phyloP scores from a whole-genome alignment of 92 coral and sea anemone genomes.

The Porites divaricata region DNA sequence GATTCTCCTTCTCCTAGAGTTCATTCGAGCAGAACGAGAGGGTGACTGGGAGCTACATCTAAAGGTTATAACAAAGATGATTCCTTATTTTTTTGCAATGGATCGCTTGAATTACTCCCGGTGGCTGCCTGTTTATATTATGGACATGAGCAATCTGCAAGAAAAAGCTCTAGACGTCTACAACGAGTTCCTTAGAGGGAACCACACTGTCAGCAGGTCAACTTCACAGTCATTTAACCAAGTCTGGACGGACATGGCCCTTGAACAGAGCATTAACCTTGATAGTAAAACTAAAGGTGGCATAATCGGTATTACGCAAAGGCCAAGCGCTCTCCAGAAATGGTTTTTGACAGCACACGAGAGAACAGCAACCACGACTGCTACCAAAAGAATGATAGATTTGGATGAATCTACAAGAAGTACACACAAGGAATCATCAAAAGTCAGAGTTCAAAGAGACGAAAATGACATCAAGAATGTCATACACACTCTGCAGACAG shows the following conservation, averaged over 20 bases:
- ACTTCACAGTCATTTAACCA: constrained; percentile 46
- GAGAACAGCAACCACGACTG: constrained; percentile 46
- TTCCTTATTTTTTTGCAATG: constrained; percentile 60
- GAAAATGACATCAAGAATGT: no score
- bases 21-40: constrained; percentile 61
- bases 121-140: no score
- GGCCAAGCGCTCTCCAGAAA: constrained; percentile 43
- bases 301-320: constrained; percentile 62
- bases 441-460: constrained; percentile 13
- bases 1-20: constrained; percentile 51
- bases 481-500: no score
- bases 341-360: constrained; percentile 49
- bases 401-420: constrained; percentile 15
- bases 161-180: no score
- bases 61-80: constrained; percentile 39
- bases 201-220: constrained; percentile 55
- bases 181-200: constrained; percentile 49
- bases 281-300: constrained; percentile 67
- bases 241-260: constrained; percentile 61
- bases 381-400: constrained; percentile 39
- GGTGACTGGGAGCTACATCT: constrained; percentile 65
- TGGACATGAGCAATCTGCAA: no score
- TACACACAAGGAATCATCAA: constrained; percentile 34
- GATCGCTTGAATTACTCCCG: no score
- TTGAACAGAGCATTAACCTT: constrained; percentile 60